Conservation (phyloP, 2,113 vertebrate species). For the Andinoacara biseriatus region DNA sequence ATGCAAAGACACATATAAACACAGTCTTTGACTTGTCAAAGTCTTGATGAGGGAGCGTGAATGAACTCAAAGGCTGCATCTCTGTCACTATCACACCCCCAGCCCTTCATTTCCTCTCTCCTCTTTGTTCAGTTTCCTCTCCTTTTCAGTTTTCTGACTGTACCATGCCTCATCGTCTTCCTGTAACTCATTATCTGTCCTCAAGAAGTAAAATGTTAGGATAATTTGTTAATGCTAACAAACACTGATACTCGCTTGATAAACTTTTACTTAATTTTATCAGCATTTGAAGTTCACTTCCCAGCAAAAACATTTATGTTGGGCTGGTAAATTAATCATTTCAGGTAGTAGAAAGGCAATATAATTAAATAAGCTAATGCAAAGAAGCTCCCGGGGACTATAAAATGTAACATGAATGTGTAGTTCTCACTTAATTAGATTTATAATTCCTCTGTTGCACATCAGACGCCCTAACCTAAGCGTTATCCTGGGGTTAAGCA, state of each 20-base stretch:
- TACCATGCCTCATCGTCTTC: background rate
- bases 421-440: constrained; percentile 64
- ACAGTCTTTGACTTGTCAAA: constrained; percentile 39
- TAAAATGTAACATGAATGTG: constrained; percentile 66
- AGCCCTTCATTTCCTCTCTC: constrained; percentile 39
- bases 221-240: constrained; percentile 19
- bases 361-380: constrained; percentile 69
- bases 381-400: constrained; percentile 64
- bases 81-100: constrained; percentile 35
- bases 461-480: constrained; percentile 44
- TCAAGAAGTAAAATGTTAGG: constrained; percentile 1
- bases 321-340: constrained; percentile 64
- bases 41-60: constrained; percentile 52
- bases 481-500: constrained; percentile 12
- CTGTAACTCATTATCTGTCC: constrained; percentile 1
- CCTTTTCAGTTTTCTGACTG: constrained; percentile 27
- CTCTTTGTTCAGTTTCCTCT: constrained; percentile 24
- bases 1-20: constrained; percentile 41
- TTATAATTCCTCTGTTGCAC: constrained; percentile 53
- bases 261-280: constrained; percentile 18
- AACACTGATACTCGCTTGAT: constrained; percentile 24
- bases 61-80: constrained; percentile 35
- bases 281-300: constrained; percentile 35
- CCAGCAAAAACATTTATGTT: constrained; percentile 47
- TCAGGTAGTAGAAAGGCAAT: constrained; percentile 51